phyloP scores from a whole-genome alignment of 1,140 invertebrate species.

The Pseudomyrmex pallidus region DNA sequence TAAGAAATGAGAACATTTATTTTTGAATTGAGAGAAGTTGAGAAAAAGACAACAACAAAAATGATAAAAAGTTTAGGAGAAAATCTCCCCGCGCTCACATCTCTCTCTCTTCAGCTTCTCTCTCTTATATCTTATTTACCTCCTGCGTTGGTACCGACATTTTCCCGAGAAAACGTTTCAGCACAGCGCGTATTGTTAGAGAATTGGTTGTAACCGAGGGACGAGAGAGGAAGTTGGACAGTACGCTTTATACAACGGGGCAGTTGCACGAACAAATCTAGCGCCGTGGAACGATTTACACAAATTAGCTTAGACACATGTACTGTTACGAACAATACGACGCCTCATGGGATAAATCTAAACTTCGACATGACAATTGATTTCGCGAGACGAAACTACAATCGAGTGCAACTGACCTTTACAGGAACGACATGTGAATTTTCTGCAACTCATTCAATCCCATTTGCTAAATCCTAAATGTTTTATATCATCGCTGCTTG shows the following conservation, averaged over 20 bases:
- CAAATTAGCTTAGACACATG: constrained; percentile 40
- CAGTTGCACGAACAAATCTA: constrained; percentile 15
- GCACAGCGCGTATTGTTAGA: constrained; percentile 7
- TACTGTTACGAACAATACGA: neutral
- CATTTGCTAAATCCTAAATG: neutral
- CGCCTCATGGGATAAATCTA: constrained; percentile 31
- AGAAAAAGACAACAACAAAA: neutral
- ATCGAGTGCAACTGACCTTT: neutral
- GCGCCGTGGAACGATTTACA: constrained; percentile 29
- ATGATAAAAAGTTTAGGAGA: constrained; percentile 9
- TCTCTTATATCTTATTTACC: constrained; percentile 41
- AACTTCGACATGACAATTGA: constrained; percentile 44
- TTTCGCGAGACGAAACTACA: constrained; percentile 32
- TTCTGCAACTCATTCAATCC: constrained; percentile 17
- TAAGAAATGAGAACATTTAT: constrained; percentile 10
- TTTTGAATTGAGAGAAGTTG: neutral
- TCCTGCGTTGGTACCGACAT: neutral
- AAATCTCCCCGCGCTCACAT: neutral
- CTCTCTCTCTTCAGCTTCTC: constrained; percentile 1
- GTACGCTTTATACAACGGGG: constrained; percentile 1
- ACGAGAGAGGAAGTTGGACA: constrained; percentile 1
- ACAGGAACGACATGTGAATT: constrained; percentile 6
- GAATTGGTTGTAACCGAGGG: neutral
- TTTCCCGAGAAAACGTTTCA: constrained; percentile 20
- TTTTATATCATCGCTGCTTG: neutral